Base-by-base conservation (phyloP, 1,140 invertebrate species). In the Vanessa atalanta region DNA sequence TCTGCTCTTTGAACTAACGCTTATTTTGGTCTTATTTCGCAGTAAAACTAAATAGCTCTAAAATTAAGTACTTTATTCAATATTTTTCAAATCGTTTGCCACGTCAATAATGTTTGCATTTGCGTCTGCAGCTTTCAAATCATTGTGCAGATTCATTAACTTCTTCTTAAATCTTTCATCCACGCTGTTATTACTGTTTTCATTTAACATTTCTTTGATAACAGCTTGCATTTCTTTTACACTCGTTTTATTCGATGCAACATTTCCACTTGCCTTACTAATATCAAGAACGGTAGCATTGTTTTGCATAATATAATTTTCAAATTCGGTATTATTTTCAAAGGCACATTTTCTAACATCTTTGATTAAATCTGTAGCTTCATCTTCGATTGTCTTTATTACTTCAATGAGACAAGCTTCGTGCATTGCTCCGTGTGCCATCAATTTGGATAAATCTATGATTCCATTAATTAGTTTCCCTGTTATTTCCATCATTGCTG, bases 321-420 rank as follows among this genome's bases (percentile, higher is more conserved):
- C 76, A 7, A 84, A 68, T 53, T 85, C 77, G 26, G 63, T 86
- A 13, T 61, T 65, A 65, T 88, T 87, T 13, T 70, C 78, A n/a
- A 84, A 79, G 9, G 77, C 85, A 47, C 90, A 92, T 11, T 79
- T 76, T 71, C 74, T 82, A 0, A 91, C 79, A 43, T 83, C 67
- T 31, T 76, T 77, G 0, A 92, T 51, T 9, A 92, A 60, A 37
- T 77, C 63, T 12, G 86, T 75, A 1, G 88, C 89, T 73, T 90
- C 89, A 5, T 90, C 87, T 81, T 92, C 87, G 14, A 85, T 80
- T 8, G 82, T 78, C 69, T 82, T 90, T 15, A 90, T 82, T 2
- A 90, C 90, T 83, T 92, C 90, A 60, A 92, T 89, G 14, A 92
- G 87, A 57, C 90, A 92, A 2, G 89, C 90, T 79, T 92, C 89